Evolutionary conservation across 2,888 invertebrate species (phyloP).

Genomic region (Aelia acuminata): DNA sequence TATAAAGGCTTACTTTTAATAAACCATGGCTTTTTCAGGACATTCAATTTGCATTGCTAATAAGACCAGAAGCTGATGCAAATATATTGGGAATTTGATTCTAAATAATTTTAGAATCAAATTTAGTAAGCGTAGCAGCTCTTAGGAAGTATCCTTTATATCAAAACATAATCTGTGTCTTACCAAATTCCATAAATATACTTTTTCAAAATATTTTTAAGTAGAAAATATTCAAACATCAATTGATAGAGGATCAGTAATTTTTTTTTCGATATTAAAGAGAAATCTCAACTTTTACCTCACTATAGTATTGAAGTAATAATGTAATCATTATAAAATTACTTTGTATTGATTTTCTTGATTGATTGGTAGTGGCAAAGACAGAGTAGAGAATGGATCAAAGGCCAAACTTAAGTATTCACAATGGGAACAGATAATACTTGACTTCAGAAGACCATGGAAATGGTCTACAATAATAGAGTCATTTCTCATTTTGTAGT

Average conservation of each 20-base stretch:
- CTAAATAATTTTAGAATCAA: no score
- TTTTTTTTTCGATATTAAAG: background rate
- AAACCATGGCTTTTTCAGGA: no score
- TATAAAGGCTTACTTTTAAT: no score
- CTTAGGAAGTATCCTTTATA: no score
- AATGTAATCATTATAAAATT: constrained; percentile 19
- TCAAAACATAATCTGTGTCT: no score
- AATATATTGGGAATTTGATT: no score
- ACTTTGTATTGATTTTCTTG: constrained; percentile 63
- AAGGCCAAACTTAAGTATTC: constrained; percentile 88
- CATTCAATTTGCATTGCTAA: no score
- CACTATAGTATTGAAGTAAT: background rate
- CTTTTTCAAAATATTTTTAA: background rate
- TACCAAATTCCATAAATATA: no score
- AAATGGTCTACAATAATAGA: constrained; percentile 92
- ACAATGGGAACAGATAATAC: constrained; percentile 87
- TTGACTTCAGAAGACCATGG: constrained; percentile 92
- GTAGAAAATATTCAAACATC: background rate
- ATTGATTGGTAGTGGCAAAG: constrained; percentile 92
- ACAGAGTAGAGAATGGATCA: constrained; percentile 92
- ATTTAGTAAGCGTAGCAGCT: no score
- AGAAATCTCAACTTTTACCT: background rate
- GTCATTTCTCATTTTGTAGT: constrained; percentile 84
- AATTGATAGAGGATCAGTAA: background rate
- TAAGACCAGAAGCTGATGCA: no score